phyloP scores from a whole-genome alignment of 2,797 vertebrate species.

The Brachyrhaphis roseni region DNA sequence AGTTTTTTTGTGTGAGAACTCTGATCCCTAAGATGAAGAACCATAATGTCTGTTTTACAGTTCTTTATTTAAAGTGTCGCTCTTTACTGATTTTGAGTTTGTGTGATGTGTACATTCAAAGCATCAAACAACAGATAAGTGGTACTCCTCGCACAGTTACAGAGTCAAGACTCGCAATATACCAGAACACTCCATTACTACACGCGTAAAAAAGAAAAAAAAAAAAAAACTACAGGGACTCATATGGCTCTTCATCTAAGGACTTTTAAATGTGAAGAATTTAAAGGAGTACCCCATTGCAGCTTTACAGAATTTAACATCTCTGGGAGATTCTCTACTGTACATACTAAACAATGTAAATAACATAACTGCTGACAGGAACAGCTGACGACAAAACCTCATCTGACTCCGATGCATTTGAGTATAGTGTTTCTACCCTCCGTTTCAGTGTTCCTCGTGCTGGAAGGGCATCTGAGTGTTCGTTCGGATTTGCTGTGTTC shows the following conservation, averaged over 20 bases:
- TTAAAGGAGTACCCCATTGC: constrained; percentile 68
- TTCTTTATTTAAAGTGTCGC: constrained; percentile 42
- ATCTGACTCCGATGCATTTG: constrained; percentile 67
- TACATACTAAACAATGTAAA: constrained; percentile 74
- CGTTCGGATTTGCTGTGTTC: constrained; percentile 46
- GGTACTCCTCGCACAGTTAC: constrained; percentile 12
- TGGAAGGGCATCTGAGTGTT: constrained; percentile 52
- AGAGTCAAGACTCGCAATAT: constrained; percentile 48
- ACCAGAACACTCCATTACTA: constrained; percentile 35
- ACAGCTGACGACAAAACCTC: constrained; percentile 75
- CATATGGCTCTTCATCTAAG: constrained; percentile 73
- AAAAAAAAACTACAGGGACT: constrained; percentile 43
- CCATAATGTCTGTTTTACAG: constrained; percentile 59
- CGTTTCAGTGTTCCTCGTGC: constrained; percentile 55
- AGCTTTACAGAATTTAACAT: constrained; percentile 77
- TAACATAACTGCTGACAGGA: constrained; percentile 65
- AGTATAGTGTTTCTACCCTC: constrained; percentile 65
- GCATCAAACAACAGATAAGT: constrained; percentile 38
- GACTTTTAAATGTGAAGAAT: constrained; percentile 57
- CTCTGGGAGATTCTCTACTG: constrained; percentile 79
- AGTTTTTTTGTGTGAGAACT: constrained; percentile 64
- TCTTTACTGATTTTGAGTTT: constrained; percentile 52
- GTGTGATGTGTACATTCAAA: constrained; percentile 48
- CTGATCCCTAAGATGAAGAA: constrained; percentile 66
- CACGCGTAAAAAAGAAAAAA: constrained; percentile 7